Evolutionary conservation across 2,888 invertebrate species (phyloP), one percentile per base, ranked within the genome.

Genomic region (Galerucella nymphaeae): DNA sequence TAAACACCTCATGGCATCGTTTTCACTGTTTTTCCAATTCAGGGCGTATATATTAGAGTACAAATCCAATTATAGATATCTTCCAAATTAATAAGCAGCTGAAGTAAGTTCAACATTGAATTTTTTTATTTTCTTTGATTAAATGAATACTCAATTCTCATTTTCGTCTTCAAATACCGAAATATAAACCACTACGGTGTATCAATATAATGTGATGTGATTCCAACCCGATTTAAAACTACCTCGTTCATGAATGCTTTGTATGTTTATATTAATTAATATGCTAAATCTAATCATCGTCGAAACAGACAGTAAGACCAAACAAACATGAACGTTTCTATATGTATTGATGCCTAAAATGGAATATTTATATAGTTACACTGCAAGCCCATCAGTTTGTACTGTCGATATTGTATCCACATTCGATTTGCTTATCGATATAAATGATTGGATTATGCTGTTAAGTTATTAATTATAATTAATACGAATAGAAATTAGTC

Each of bases 381-480:
- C 1, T 23, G 13, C 57, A 57, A 23, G 23, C 11, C 5, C 13
- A 2, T 14, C 13, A 2, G 8, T 10, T 23, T 57, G 23, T 57
- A 57, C 20, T 23, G 57, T 57, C 23, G 13, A 23, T 11, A 14
- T 57, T 23, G 14, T 57, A 23, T 57, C 57, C 13, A 20, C 20
- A 57, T 66, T 20, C 18, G 57, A 66, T 66, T 66, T 66, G 23
- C 58, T 42, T 66, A 66, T 66, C 57, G 42, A 58, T 66, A 20
- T 66, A 42, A 58, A 57, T 58, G 38, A 59, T 58, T 59, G 67
- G 57, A 58, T 67, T 45, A 67, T 41, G 18, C 20, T 58, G 48
- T 42, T 16, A 67, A 59, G 59, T 67, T 67, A 67, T 67, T 67
- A 67, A 67, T 67, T 59, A 67, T 45, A 14, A 59, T 67, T 67